phyloP scores from a whole-genome alignment of 2,113 vertebrate genomes.

The Pitta sordida region DNA sequence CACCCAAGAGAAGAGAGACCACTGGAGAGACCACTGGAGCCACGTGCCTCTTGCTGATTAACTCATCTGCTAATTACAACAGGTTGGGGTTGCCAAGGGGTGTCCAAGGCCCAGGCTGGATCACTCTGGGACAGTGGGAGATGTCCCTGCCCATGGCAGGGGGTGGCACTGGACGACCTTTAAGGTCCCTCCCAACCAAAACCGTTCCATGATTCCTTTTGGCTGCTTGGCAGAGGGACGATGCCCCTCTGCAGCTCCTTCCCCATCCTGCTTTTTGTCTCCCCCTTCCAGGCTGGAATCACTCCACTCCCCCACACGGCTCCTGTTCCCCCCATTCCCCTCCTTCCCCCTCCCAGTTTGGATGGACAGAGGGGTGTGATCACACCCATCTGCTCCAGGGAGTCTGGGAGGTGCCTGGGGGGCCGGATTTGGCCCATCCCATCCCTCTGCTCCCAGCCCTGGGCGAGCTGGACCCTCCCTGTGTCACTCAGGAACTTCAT shows the following conservation, averaged over 20 bases:
- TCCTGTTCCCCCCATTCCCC: background rate
- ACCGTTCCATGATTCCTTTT: accelerated
- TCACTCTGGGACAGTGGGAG: accelerated
- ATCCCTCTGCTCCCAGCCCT: background rate
- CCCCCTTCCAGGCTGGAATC: background rate
- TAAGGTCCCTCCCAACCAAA: background rate
- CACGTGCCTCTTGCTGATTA: background rate
- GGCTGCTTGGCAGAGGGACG: background rate
- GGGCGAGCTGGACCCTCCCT: accelerated
- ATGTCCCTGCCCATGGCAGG: background rate
- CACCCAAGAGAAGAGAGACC: accelerated
- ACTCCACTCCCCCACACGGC: accelerated
- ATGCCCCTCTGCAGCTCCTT: background rate
- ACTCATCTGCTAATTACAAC: accelerated
- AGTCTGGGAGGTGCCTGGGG: accelerated
- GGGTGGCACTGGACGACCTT: background rate
- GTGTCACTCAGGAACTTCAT: accelerated
- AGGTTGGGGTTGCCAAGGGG: background rate
- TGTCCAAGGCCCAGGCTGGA: accelerated
- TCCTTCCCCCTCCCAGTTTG: background rate
- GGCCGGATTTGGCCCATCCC: background rate
- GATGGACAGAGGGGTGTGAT: background rate
- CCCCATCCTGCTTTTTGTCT: background rate
- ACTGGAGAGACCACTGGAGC: accelerated
- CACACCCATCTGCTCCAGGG: accelerated